These are phyloP conservation scores for Spilogale gracilis DNA, from an alignment of 2,113 vertebrate species.

Conservation along the genomic window DNA sequence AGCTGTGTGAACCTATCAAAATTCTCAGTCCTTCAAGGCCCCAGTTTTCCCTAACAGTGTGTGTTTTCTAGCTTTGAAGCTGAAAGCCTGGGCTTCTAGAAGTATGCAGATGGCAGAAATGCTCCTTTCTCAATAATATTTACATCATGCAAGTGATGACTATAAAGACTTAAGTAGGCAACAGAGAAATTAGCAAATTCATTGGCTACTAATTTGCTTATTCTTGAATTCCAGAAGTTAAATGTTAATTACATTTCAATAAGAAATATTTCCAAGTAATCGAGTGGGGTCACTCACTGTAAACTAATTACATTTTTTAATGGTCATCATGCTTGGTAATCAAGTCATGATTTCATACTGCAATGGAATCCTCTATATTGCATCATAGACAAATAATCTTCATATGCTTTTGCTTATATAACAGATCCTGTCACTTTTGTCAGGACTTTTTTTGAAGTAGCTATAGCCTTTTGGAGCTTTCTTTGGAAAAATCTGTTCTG, in stretches of 20 bases:
- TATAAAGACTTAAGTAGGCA: background rate
- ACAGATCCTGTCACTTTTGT: background rate
- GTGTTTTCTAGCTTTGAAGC: background rate
- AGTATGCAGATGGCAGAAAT: background rate
- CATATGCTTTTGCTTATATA: background rate
- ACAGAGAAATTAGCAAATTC: background rate
- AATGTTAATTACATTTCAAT: constrained; percentile 31
- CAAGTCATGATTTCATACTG: background rate
- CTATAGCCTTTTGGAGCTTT: background rate
- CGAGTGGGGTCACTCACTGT: background rate
- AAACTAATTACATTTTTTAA: constrained; percentile 30
- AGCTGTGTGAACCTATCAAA: background rate
- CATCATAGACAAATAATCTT: background rate
- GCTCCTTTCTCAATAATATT: background rate
- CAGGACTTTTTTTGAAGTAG: background rate
- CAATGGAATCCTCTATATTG: accelerated
- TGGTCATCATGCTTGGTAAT: constrained; percentile 39
- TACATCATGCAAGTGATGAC: background rate
- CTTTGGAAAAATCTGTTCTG: background rate
- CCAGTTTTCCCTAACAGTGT: background rate
- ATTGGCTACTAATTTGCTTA: background rate
- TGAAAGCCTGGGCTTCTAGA: background rate
- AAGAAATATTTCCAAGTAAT: constrained; percentile 37
- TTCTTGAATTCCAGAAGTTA: constrained; percentile 40
- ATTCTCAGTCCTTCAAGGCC: background rate